A percentile compares a stretch with the other conserved stretches of the same genome.
phyloP scores from a whole-genome alignment of 1,140 invertebrate genomes.

The Liolophura sinensis region DNA sequence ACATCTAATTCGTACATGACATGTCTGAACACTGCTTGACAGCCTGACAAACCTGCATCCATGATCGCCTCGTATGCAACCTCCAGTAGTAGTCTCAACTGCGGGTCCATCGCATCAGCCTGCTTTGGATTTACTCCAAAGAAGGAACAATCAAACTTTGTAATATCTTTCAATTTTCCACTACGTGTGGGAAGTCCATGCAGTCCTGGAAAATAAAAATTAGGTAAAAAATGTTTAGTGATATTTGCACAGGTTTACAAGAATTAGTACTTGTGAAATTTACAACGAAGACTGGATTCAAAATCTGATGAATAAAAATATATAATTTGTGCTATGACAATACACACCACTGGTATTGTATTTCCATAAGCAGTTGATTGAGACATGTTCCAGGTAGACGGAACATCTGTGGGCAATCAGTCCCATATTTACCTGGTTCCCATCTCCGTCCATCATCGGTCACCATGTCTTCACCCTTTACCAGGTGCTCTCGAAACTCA shows the following conservation, averaged over 20 bases:
- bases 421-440: constrained; percentile 63
- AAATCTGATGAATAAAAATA: not conserved
- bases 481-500: constrained; percentile 85
- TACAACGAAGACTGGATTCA: not conserved
- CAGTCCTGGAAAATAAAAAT: constrained; percentile 60
- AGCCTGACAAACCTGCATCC: constrained; percentile 76
- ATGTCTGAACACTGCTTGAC: not conserved
- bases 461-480: constrained; percentile 84
- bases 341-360: not conserved
- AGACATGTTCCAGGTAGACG: not conserved
- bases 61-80: constrained; percentile 92
- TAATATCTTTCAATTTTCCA: constrained; percentile 88
- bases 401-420: too few relatives aligned
- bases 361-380: not conserved
- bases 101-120: constrained; percentile 94
- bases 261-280: not conserved
- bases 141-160: constrained; percentile 88
- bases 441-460: constrained; percentile 85
- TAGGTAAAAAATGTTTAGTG: not conserved
- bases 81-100: constrained; percentile 88
- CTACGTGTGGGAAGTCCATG: constrained; percentile 81
- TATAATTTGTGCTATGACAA: too few relatives aligned
- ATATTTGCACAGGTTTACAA: not conserved
- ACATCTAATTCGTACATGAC: too few relatives aligned
- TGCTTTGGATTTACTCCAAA: constrained; percentile 93